A percentile compares a stretch with the other conserved stretches of the same genome.
These are phyloP conservation scores for Drosophila rufa DNA, from an alignment of 1,140 invertebrate genomes.

Conservation along the genomic window DNA sequence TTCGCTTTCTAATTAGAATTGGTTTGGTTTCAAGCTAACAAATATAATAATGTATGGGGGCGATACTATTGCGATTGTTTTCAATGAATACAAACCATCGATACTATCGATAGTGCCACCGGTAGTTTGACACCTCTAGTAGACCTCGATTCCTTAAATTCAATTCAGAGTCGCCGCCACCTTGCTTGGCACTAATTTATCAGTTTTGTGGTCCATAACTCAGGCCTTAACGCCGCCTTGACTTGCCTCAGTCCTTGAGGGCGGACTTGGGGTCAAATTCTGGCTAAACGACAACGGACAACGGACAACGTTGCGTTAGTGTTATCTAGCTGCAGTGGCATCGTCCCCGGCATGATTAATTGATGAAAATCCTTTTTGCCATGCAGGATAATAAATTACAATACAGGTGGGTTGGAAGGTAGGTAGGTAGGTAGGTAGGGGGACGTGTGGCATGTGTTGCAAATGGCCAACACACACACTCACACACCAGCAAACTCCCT, in stretches of 20 bases:
- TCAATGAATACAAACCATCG: too few relatives aligned
- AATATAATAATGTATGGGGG: too few relatives aligned
- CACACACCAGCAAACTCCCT: conserved; percentile 7
- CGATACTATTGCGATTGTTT: too few relatives aligned
- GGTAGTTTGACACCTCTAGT: too few relatives aligned
- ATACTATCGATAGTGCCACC: too few relatives aligned
- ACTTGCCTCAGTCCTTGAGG: conserved; percentile 5
- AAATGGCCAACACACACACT: conserved; percentile 56
- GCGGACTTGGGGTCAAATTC: conserved; percentile 4
- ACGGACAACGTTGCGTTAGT: conserved; percentile 35
- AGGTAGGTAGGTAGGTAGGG: conserved; percentile 1
- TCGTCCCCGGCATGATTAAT: conserved; percentile 79
- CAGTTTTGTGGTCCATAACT: conserved; percentile 24
- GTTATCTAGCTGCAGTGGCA: conserved; percentile 68
- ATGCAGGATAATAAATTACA: conserved; percentile 83
- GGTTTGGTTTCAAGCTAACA: too few relatives aligned
- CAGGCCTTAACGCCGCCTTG: conserved; percentile 1
- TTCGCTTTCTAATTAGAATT: too few relatives aligned
- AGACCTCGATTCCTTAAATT: neutral
- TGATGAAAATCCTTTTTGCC: conserved; percentile 82
- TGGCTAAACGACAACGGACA: neutral
- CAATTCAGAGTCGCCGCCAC: neutral
- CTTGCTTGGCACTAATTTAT: conserved; percentile 43
- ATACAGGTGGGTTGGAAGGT: conserved; percentile 42
- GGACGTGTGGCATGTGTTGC: conserved; percentile 56